Base-by-base conservation (phyloP, 2,113 vertebrate species). In the Argyrosomus japonicus region DNA sequence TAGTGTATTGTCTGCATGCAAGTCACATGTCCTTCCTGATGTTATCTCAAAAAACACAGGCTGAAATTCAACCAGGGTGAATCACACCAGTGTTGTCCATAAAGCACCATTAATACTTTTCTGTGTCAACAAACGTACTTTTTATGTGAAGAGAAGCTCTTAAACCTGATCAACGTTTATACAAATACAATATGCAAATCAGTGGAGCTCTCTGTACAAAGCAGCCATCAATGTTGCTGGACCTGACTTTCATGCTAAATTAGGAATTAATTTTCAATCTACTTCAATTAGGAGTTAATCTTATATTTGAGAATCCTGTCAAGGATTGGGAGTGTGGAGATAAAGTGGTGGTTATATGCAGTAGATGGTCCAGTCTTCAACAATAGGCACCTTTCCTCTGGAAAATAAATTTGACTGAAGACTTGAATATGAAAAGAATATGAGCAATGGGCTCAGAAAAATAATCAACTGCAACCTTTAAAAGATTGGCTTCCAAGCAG, bases 321-420 rank as follows among this genome's bases (percentile, higher is more conserved):
- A 67, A 54, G 36, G 18, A 32, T 18, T 10, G 25, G 60, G 32
- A 47, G n/a, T 47, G 57, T 45, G 54, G n/a, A 64, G 77, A 65
- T 32, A 36, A 47, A 27, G 27, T 27, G 48, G 3, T 67, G 36
- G n/a, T 63, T 32, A 17, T 75, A 5, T 43, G n/a, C 43, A 12
- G 45, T 63, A 12, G 54, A 60, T 73, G 36, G 27, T 68, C 15
- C 27, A 10, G 0, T 53, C 40, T 61, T 47, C 75, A 47, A 88
- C 75, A 69, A 78, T 57, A 23, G 40, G 32, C 76, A 75, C 72
- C 64, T 68, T 63, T 45, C 4, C 21, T 84, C 17, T 60, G 72
- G 25, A 79, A 51, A 68, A 84, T 15, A 84, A 83, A 88, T 86
- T 84, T 72, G 60, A 78, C 32, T 69, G 11, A 81, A 79, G 68